phyloP scores from a whole-genome alignment of 1,140 invertebrate genomes.

The Penaeus indicus region DNA sequence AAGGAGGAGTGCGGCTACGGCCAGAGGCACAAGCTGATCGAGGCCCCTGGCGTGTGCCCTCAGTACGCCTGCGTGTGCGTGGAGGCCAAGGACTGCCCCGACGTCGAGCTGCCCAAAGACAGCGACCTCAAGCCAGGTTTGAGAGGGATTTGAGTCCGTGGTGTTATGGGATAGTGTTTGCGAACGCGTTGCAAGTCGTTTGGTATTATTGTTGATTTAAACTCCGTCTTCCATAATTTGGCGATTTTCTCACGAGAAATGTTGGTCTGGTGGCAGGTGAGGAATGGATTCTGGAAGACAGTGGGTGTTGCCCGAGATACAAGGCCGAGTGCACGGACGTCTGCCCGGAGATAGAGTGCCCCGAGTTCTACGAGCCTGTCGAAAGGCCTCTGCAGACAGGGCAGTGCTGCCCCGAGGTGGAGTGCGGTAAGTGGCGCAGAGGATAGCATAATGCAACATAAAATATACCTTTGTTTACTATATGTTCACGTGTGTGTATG shows the following conservation, averaged over 20 bases:
- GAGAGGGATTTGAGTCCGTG: neutral
- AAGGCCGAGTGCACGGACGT: slow-evolving; percentile 76
- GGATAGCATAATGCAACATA: no score
- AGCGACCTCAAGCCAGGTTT: slow-evolving; percentile 68
- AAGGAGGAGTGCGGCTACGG: slow-evolving; percentile 79
- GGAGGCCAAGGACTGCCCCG: slow-evolving; percentile 77
- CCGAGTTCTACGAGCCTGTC: slow-evolving; percentile 74
- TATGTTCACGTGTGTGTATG: neutral
- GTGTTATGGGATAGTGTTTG: no score
- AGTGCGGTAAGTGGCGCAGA: slow-evolving; percentile 74
- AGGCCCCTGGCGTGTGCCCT: slow-evolving; percentile 64
- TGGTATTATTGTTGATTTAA: neutral
- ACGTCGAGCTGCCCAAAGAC: slow-evolving; percentile 43
- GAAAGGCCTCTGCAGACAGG: slow-evolving; percentile 70
- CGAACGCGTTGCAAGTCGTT: neutral
- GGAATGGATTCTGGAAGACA: slow-evolving; percentile 73
- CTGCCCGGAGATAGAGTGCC: slow-evolving; percentile 75
- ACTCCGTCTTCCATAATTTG: neutral
- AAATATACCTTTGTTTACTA: neutral
- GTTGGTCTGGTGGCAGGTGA: slow-evolving; percentile 73
- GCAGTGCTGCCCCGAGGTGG: slow-evolving; percentile 78
- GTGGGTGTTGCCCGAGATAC: slow-evolving; percentile 79
- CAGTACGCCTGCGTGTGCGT: slow-evolving; percentile 73
- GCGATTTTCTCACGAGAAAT: neutral
- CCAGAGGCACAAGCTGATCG: slow-evolving; percentile 78